A percentile compares a stretch with the other conserved stretches of the same genome.
phyloP scores from a whole-genome alignment of 2,888 invertebrate species.

The Diloba caeruleocephala region DNA sequence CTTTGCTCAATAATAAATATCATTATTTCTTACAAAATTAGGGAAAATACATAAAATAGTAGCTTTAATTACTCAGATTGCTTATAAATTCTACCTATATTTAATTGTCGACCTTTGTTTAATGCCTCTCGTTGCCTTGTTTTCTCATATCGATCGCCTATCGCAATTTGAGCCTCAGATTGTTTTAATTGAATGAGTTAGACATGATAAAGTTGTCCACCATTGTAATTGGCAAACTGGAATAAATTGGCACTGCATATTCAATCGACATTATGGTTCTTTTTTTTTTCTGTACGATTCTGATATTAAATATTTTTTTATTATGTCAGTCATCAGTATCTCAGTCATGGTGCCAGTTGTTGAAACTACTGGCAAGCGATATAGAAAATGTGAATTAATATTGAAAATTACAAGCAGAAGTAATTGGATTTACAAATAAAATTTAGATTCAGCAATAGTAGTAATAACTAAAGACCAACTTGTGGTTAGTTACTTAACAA shows the following conservation, averaged over 20 bases:
- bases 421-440: conserved; percentile 23
- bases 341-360: background rate
- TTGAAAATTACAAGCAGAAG: background rate
- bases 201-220: conserved; percentile 59
- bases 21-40: conserved; percentile 2
- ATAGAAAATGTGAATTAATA: background rate
- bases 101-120: too few relatives aligned
- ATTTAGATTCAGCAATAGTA: conserved; percentile 24
- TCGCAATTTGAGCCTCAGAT: too few relatives aligned
- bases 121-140: too few relatives aligned
- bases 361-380: too few relatives aligned
- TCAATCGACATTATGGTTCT: conserved; percentile 65
- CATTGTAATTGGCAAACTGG: conserved; percentile 41
- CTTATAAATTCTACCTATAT: too few relatives aligned
- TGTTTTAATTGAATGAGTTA: conserved; percentile 50
- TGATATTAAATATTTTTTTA: conserved; percentile 6
- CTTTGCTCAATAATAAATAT: too few relatives aligned
- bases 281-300: conserved; percentile 34
- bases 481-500: conserved; percentile 43
- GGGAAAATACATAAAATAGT: conserved; percentile 22
- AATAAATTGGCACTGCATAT: conserved; percentile 68
- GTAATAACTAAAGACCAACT: conserved; percentile 27
- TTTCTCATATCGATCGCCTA: too few relatives aligned
- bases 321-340: too few relatives aligned
- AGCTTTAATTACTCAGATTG: too few relatives aligned